phyloP scores from a whole-genome alignment of 2,113 vertebrate genomes.

The Oreocharis arfaki region DNA sequence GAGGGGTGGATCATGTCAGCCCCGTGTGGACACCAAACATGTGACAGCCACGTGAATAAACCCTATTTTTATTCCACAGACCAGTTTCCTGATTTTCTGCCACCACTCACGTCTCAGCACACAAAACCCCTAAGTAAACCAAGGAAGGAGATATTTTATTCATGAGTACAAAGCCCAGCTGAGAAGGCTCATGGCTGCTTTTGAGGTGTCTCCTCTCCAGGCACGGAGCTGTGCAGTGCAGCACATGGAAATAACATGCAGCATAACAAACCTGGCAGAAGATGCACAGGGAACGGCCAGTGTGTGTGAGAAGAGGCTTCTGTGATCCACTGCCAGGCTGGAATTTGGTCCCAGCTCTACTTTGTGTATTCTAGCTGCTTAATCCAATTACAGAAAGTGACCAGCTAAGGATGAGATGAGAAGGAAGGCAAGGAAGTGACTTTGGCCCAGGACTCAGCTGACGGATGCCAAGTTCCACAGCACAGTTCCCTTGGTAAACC shows the following conservation, averaged over 20 bases:
- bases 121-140: not conserved
- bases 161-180: not conserved
- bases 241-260: not conserved
- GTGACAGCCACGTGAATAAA: not conserved
- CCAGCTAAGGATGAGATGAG: not conserved
- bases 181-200: not conserved
- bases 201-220: not conserved
- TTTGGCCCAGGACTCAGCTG: not conserved
- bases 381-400: not conserved
- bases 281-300: not conserved
- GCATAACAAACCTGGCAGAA: not conserved
- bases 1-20: not conserved
- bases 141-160: slow-evolving; percentile 8
- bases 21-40: not conserved
- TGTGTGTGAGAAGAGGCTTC: not conserved
- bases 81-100: not conserved
- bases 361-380: not conserved
- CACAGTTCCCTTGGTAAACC: not conserved
- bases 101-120: not conserved
- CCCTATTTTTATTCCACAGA: not conserved
- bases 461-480: not conserved
- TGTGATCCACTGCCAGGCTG: not conserved
- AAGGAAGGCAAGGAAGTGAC: not conserved
- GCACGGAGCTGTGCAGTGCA: not conserved
- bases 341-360: not conserved